Conservation (phyloP, 2,888 invertebrate genomes). For the Cephalotes varians region DNA sequence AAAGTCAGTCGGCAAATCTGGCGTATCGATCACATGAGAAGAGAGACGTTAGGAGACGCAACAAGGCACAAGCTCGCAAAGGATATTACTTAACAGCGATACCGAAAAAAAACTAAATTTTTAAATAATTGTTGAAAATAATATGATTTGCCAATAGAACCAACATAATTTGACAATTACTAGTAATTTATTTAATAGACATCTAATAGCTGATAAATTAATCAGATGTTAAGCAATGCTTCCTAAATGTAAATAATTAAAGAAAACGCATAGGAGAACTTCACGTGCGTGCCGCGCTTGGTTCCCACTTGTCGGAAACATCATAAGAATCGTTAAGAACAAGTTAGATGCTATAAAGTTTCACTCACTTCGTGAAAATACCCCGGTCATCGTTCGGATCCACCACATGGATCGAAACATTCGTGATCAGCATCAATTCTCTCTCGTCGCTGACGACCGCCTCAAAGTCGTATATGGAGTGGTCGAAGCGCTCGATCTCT, state of each 20-base stretch:
- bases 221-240: not conserved
- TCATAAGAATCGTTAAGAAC: conserved; percentile 38
- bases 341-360: not conserved
- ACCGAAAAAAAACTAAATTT: too few relatives aligned
- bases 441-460: conserved; percentile 91
- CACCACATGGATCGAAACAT: conserved; percentile 94
- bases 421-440: conserved; percentile 91
- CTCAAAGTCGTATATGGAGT: conserved; percentile 92
- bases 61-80: not conserved
- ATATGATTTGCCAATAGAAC: not conserved
- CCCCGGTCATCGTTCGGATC: conserved; percentile 91
- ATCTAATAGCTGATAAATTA: not conserved
- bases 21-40: conserved; percentile 46
- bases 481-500: conserved; percentile 89
- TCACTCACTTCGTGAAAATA: conserved; percentile 89
- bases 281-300: conserved; percentile 36
- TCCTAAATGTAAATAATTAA: not conserved
- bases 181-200: not conserved
- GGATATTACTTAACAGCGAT: not conserved
- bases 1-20: conserved; percentile 32
- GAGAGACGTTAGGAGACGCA: not conserved
- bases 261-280: not conserved
- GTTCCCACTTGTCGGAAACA: conserved; percentile 61
- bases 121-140: not conserved
- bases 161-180: not conserved